These are phyloP conservation scores for Orchesella flavescens DNA, from an alignment of 2,888 invertebrate species.

Conservation along the genomic window DNA sequence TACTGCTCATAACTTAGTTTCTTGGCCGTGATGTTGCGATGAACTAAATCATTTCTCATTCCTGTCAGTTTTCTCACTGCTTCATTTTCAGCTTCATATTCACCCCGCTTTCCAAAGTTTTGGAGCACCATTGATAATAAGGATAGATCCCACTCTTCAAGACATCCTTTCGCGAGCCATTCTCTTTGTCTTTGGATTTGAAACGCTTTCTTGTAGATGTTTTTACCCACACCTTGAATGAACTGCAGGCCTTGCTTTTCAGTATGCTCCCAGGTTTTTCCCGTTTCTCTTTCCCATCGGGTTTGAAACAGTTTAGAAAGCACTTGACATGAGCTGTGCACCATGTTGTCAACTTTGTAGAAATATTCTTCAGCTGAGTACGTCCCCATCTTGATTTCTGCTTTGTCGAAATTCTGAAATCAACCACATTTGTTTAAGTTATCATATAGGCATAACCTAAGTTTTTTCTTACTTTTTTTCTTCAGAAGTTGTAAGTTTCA, in stretches of 20 bases:
- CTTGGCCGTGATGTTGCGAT: not conserved
- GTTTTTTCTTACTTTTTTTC: too few relatives aligned
- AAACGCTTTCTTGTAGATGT: not conserved
- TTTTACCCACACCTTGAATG: not conserved
- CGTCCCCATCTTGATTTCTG: not conserved
- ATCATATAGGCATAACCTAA: too few relatives aligned
- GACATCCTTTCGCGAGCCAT: not conserved
- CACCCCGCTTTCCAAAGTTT: not conserved
- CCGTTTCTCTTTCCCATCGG: not conserved
- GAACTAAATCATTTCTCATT: conserved; percentile 47
- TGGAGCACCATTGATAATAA: not conserved
- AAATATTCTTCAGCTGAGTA: conserved; percentile 15
- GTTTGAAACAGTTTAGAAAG: not conserved
- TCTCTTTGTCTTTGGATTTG: not conserved
- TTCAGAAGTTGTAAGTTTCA: too few relatives aligned
- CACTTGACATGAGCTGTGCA: not conserved
- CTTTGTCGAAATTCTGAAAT: too few relatives aligned
- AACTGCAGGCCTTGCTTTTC: not conserved
- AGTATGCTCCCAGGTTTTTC: not conserved
- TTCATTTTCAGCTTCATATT: not conserved
- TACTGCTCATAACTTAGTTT: conserved; percentile 24
- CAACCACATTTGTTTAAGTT: too few relatives aligned
- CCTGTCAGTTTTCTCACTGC: not conserved
- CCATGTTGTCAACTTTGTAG: conserved; percentile 11
- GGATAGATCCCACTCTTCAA: not conserved